Evolutionary conservation across 30 jellyfish, hydroid and myxozoan genomes (phyloP).

Genomic region (Catostylus mosaicus): DNA sequence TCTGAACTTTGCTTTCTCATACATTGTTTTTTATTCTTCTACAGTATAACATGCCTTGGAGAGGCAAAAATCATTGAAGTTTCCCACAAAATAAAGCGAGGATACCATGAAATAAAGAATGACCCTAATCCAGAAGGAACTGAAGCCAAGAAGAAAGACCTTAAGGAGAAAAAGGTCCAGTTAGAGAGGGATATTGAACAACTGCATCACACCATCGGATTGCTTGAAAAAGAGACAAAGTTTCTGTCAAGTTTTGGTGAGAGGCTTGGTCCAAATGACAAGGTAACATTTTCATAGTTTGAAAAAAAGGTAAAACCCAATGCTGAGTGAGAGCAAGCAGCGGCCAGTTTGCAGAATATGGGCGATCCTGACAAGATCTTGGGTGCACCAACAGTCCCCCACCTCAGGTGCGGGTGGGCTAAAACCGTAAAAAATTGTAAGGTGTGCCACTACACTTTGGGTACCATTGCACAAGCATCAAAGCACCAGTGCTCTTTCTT

Average conservation of each 20-base stretch:
- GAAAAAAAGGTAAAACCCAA: too few relatives aligned
- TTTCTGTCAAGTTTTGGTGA: conserved; percentile 60
- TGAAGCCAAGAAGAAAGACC: conserved; percentile 40
- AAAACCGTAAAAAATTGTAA: too few relatives aligned
- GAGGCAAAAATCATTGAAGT: conserved; percentile 91
- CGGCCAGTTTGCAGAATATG: too few relatives aligned
- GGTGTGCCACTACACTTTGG: too few relatives aligned
- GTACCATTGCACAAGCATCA: too few relatives aligned
- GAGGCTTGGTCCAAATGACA: conserved; percentile 44
- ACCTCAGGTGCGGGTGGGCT: too few relatives aligned
- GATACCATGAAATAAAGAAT: not conserved
- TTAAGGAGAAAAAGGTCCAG: conserved; percentile 16
- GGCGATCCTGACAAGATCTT: too few relatives aligned
- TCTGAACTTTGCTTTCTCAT: not conserved
- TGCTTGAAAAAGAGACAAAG: conserved; percentile 49
- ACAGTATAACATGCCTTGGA: conserved; percentile 72
- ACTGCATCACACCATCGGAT: conserved; percentile 4
- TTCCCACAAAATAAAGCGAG: conserved; percentile 14
- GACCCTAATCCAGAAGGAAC: conserved; percentile 44
- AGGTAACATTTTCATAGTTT: not conserved
- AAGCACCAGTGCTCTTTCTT: too few relatives aligned
- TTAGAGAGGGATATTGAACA: conserved; percentile 13
- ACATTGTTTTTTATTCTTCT: not conserved
- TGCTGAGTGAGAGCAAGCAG: too few relatives aligned
- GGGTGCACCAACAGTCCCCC: too few relatives aligned